These are phyloP conservation scores for Aphelocoma coerulescens DNA, from an alignment of 2,113 vertebrate genomes.

Conservation along the genomic window DNA sequence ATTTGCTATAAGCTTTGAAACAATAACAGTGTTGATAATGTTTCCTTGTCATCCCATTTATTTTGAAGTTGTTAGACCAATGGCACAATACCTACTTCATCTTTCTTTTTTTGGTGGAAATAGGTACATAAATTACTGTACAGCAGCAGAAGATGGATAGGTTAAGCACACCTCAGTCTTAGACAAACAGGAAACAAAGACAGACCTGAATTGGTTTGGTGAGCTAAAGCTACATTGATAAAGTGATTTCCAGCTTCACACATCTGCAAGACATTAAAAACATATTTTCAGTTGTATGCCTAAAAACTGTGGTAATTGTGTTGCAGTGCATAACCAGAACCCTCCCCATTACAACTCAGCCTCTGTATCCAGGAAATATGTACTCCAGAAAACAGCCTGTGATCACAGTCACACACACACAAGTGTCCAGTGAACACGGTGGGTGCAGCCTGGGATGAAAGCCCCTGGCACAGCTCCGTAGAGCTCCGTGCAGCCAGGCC, in stretches of 20 bases:
- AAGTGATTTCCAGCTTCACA: slow-evolving; percentile 83
- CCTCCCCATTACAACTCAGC: background rate
- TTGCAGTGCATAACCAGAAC: background rate
- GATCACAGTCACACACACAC: background rate
- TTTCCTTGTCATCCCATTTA: background rate
- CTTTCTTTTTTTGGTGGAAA: background rate
- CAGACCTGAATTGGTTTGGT: slow-evolving; percentile 74
- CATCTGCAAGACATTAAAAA: slow-evolving; percentile 70
- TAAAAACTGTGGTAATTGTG: background rate
- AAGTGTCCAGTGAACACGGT: background rate
- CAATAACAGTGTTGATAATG: background rate
- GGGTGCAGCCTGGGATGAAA: background rate
- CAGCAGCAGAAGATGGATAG: background rate
- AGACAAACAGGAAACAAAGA: slow-evolving; percentile 9
- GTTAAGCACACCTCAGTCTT: background rate
- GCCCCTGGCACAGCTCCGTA: rapidly evolving
- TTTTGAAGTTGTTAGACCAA: background rate
- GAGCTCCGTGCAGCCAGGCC: background rate
- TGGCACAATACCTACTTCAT: background rate
- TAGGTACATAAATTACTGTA: background rate
- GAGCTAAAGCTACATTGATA: slow-evolving; percentile 75
- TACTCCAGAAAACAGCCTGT: background rate
- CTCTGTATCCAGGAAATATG: background rate
- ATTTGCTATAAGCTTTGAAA: background rate
- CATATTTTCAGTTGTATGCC: background rate